A percentile compares a stretch with the other conserved stretches of the same genome.
Conservation (phyloP, 2,113 vertebrate genomes). For the Dipodomys spectabilis region DNA sequence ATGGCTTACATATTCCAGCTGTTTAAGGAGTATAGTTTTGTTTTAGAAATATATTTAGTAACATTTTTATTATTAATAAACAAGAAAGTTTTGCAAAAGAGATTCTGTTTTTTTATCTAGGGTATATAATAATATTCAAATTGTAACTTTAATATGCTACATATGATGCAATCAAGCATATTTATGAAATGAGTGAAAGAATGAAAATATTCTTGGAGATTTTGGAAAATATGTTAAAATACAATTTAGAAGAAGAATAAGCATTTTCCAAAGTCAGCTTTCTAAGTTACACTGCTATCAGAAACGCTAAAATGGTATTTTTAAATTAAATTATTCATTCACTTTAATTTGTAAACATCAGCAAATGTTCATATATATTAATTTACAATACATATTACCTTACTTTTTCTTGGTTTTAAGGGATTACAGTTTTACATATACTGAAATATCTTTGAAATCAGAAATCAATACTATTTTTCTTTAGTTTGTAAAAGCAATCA, state of each 20-base stretch:
- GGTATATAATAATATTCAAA: background rate
- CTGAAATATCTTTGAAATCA: background rate
- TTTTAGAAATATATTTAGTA: background rate
- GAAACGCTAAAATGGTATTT: background rate
- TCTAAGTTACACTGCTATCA: background rate
- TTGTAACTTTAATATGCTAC: background rate
- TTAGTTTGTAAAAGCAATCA: background rate
- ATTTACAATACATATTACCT: background rate
- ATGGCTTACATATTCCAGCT: background rate
- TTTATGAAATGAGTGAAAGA: constrained; percentile 1
- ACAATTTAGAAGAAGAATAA: background rate
- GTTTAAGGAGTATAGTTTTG: background rate
- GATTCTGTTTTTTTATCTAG: background rate
- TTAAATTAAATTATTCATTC: background rate
- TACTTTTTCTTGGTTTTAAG: background rate
- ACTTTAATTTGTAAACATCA: background rate
- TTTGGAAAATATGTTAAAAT: background rate
- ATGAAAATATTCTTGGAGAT: background rate
- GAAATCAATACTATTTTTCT: background rate
- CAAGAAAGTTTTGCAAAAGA: background rate
- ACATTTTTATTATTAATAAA: background rate
- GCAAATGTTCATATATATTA: background rate
- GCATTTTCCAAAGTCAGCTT: background rate
- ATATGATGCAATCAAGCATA: background rate
- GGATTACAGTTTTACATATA: background rate